Conservation (phyloP, 2,113 vertebrate species). For the Colius striatus region DNA sequence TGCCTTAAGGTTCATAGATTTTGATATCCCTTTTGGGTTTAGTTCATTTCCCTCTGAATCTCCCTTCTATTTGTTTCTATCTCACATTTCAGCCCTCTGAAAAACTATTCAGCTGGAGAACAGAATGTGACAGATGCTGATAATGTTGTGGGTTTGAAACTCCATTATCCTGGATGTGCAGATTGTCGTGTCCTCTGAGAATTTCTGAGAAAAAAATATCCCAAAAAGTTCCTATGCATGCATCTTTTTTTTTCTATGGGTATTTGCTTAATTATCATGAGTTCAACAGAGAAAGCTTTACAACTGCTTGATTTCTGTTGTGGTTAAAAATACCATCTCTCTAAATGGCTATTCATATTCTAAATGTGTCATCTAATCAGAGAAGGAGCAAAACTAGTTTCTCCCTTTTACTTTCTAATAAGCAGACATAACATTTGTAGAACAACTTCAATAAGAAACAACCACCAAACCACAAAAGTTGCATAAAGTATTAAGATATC, state of each 20-base stretch:
- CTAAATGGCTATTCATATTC: background rate
- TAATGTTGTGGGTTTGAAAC: conserved; percentile 1
- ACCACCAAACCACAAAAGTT: background rate
- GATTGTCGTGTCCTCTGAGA: background rate
- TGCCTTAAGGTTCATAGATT: background rate
- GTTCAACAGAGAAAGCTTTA: background rate
- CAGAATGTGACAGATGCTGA: background rate
- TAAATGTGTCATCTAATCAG: background rate
- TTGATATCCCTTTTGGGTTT: background rate
- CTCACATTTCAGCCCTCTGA: background rate
- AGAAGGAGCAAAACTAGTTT: background rate
- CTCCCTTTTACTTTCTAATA: background rate
- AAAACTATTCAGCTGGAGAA: background rate
- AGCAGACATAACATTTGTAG: background rate
- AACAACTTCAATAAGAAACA: background rate
- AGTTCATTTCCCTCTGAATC: background rate
- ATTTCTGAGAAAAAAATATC: background rate
- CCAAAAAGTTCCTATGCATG: background rate
- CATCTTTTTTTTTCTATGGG: background rate
- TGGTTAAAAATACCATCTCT: background rate
- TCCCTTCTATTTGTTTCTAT: background rate
- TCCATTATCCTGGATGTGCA: background rate
- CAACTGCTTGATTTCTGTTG: background rate
- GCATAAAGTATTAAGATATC: background rate
- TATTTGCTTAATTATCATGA: background rate